These are phyloP conservation scores for Cordylochernes scorpioides DNA, from an alignment of 2,888 invertebrate species.

Conservation along the genomic window DNA sequence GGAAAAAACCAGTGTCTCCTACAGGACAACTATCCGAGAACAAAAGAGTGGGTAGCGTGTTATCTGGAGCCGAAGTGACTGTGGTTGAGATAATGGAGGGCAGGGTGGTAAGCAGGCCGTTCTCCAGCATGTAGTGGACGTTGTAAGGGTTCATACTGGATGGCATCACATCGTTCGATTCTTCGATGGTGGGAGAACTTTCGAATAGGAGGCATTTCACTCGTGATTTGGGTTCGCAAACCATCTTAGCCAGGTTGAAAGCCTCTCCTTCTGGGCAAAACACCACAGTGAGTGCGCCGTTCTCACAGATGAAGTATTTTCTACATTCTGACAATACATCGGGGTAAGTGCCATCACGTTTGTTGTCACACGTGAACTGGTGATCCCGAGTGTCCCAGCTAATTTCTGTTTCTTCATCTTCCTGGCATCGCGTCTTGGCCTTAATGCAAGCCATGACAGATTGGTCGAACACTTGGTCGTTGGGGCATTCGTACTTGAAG, in stretches of 20 bases:
- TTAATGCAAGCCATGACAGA: conserved; percentile 2
- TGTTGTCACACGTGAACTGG: conserved; percentile 6
- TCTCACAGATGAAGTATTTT: conserved; percentile 12
- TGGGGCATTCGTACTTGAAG: conserved; percentile 9
- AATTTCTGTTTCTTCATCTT: no score
- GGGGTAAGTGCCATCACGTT: conserved; percentile 10
- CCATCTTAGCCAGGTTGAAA: conserved; percentile 8
- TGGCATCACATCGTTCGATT: neutral
- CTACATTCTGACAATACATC: conserved; percentile 8
- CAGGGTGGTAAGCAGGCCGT: neutral
- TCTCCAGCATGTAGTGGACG: neutral
- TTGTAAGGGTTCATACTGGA: neutral
- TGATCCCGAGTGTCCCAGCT: neutral
- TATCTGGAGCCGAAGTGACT: conserved; percentile 1
- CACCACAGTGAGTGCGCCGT: conserved; percentile 5
- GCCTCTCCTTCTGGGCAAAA: conserved; percentile 11
- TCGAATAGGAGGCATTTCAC: neutral
- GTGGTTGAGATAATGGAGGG: neutral
- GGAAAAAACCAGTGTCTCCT: conserved; percentile 12
- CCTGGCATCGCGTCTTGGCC: neutral
- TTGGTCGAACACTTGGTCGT: conserved; percentile 7
- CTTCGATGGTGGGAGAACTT: neutral
- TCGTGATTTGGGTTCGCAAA: conserved; percentile 7
- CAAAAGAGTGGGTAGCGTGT: no score
- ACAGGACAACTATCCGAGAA: conserved; percentile 6